phyloP scores from a whole-genome alignment of 2,888 invertebrate species.

The Lamellibrachia columna region DNA sequence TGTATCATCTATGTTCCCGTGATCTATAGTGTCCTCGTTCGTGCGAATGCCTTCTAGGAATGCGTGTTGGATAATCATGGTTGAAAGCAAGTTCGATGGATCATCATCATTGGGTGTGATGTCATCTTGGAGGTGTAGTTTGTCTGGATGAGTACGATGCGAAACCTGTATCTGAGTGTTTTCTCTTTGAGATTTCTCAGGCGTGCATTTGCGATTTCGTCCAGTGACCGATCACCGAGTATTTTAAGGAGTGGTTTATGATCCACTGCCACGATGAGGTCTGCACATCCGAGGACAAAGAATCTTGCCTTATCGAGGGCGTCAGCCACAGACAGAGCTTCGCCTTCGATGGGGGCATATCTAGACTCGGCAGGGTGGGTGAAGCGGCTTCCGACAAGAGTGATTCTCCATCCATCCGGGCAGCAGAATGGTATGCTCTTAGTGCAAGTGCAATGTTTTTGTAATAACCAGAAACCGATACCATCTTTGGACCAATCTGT shows the following conservation, averaged over 20 bases:
- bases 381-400: conserved; percentile 42
- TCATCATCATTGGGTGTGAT: too few relatives aligned
- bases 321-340: too few relatives aligned
- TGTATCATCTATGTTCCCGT: too few relatives aligned
- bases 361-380: conserved; percentile 38
- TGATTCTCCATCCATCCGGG: conserved; percentile 41
- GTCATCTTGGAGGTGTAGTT: too few relatives aligned
- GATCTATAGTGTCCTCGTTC: too few relatives aligned
- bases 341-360: conserved; percentile 41
- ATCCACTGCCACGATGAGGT: conserved; percentile 27
- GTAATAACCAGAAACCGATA: conserved; percentile 46
- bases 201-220: conserved; percentile 1
- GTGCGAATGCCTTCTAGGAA: too few relatives aligned
- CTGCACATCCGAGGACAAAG: too few relatives aligned
- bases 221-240: conserved; percentile 33
- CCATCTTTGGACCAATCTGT: conserved; percentile 49
- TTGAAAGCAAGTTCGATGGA: too few relatives aligned
- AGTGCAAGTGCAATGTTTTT: conserved; percentile 44
- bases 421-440: too few relatives aligned
- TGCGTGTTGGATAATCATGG: too few relatives aligned
- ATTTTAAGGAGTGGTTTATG: conserved; percentile 37
- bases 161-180: conserved; percentile 40
- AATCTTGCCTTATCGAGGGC: too few relatives aligned
- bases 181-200: conserved; percentile 35
- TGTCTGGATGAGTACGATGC: conserved; percentile 30